These are phyloP conservation scores for Leptopilina boulardi DNA, from an alignment of 1,140 invertebrate genomes.

Conservation along the genomic window DNA sequence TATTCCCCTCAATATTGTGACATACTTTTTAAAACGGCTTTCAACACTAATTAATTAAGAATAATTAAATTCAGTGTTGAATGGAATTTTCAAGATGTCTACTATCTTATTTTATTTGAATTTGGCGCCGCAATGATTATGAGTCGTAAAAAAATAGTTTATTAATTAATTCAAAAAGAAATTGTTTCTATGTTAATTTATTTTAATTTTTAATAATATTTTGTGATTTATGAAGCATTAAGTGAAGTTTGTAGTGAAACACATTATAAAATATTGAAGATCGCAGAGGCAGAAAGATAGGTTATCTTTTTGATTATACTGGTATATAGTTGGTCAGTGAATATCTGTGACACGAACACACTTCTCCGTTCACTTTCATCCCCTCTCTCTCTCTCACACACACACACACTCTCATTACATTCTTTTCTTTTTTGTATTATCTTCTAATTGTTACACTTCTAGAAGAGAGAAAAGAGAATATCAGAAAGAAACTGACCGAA, in stretches of 20 bases:
- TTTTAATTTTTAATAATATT: not conserved
- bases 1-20: too few relatives aligned
- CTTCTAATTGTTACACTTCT: conserved; percentile 1
- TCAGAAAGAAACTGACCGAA: not conserved
- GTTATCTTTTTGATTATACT: conserved; percentile 20
- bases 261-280: not conserved
- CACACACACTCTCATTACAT: conserved; percentile 1
- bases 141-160: not conserved
- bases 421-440: conserved; percentile 22
- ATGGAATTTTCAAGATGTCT: not conserved
- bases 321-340: not conserved
- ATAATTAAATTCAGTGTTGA: not conserved
- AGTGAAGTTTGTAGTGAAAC: not conserved
- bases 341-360: not conserved
- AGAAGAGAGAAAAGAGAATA: not conserved
- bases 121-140: conserved; percentile 11
- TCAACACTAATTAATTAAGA: not conserved
- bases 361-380: not conserved
- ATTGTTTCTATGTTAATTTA: not conserved
- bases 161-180: not conserved
- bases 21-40: too few relatives aligned
- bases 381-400: conserved; percentile 5
- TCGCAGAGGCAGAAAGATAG: not conserved
- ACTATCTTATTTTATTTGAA: not conserved
- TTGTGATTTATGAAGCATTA: not conserved